A percentile compares a stretch with the other conserved stretches of the same genome.
Evolutionary conservation across 2,113 vertebrate species (phyloP).

Genomic region (Bos indicus): DNA sequence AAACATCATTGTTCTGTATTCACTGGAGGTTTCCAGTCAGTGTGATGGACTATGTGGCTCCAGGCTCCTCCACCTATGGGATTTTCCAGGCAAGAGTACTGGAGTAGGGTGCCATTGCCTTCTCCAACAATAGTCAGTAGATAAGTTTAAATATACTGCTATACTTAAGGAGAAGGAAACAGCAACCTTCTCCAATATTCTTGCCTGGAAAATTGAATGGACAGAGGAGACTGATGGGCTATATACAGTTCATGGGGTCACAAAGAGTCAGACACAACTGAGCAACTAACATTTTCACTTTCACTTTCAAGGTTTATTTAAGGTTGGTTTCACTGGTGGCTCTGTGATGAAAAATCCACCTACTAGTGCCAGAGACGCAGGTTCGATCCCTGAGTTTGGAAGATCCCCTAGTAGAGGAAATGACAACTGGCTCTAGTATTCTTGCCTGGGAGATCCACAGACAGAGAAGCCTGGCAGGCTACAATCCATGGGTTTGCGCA

Average conservation of each 20-base stretch:
- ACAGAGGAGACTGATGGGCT: not conserved
- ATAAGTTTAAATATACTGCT: not conserved
- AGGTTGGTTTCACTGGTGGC: not conserved
- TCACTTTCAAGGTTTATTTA: not conserved
- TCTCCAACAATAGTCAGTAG: not conserved
- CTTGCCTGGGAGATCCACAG: not conserved
- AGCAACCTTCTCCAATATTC: not conserved
- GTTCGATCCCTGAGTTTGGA: not conserved
- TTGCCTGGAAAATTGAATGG: not conserved
- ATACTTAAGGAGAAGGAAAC: not conserved
- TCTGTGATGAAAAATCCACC: not conserved
- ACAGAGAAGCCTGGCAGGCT: not conserved
- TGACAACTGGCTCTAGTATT: not conserved
- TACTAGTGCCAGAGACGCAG: not conserved
- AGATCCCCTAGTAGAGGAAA: not conserved
- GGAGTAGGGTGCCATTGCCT: too few species aligned
- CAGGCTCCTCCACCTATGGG: too few species aligned
- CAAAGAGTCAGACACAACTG: not conserved
- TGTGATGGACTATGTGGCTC: not conserved
- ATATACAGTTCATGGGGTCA: not conserved
- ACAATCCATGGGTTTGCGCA: not conserved
- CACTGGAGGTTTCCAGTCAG: not conserved
- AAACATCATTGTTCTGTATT: not conserved
- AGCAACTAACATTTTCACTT: not conserved
- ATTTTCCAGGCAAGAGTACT: too few species aligned